Conservation (phyloP, 2,888 invertebrate genomes). For the Hetaerina titia region DNA sequence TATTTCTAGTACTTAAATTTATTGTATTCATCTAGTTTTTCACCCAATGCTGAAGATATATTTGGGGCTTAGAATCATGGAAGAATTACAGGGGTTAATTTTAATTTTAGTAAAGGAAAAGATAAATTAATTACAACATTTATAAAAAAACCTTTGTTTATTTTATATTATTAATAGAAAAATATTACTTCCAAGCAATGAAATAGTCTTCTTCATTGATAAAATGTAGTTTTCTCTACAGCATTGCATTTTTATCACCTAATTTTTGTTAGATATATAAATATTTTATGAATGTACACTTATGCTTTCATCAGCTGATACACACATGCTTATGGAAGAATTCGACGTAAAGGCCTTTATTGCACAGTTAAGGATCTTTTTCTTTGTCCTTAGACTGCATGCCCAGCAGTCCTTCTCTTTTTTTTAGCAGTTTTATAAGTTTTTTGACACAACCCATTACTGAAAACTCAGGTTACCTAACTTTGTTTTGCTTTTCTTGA, state of each 20-base stretch:
- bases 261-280: neutral
- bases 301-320: neutral
- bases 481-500: neutral
- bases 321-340: constrained; percentile 17
- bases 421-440: constrained; percentile 21
- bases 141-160: too few species aligned
- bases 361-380: neutral
- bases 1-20: too few species aligned
- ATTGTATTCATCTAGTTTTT: too few species aligned
- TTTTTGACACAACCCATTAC: neutral
- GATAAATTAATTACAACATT: too few species aligned
- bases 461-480: neutral
- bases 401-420: neutral
- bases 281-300: neutral
- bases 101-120: too few species aligned
- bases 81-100: too few species aligned
- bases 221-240: too few species aligned
- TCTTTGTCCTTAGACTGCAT: neutral
- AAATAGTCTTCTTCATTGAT: too few species aligned
- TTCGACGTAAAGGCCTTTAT: neutral
- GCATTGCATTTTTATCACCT: neutral
- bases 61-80: too few species aligned
- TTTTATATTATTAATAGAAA: too few species aligned
- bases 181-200: too few species aligned
- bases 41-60: too few species aligned